Conservation (phyloP, 2,113 vertebrate species). For the Turdus rufiventris region DNA sequence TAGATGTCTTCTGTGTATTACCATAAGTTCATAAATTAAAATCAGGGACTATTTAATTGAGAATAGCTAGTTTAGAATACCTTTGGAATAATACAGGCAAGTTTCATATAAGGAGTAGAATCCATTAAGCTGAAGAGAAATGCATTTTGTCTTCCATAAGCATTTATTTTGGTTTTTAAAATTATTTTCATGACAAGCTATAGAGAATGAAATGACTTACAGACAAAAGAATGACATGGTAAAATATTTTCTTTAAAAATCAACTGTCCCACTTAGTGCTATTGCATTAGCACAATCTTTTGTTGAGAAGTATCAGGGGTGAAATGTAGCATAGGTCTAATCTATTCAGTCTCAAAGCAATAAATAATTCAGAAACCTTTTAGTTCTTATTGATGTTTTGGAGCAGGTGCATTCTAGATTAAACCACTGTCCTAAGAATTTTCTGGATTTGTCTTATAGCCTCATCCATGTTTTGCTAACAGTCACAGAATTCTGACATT, state of each 20-base stretch:
- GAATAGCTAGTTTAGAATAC: background rate
- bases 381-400: background rate
- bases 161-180: background rate
- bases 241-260: background rate
- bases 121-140: background rate
- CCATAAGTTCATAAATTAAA: background rate
- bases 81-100: background rate
- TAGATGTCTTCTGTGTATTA: background rate
- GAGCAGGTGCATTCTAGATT: background rate
- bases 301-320: background rate
- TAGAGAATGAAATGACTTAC: background rate
- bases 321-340: background rate
- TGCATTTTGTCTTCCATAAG: background rate
- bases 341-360: background rate
- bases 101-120: background rate
- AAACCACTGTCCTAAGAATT: background rate
- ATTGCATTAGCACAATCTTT: background rate
- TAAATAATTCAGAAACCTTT: slow-evolving; percentile 48
- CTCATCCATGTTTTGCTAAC: background rate
- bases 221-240: background rate
- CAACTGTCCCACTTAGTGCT: background rate
- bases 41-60: background rate
- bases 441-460: background rate
- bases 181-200: background rate
- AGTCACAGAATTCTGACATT: background rate